A percentile compares a stretch with the other conserved stretches of the same genome.
Evolutionary conservation across 1,140 invertebrate species (phyloP).

Genomic region (Oscheius sp.): DNA sequence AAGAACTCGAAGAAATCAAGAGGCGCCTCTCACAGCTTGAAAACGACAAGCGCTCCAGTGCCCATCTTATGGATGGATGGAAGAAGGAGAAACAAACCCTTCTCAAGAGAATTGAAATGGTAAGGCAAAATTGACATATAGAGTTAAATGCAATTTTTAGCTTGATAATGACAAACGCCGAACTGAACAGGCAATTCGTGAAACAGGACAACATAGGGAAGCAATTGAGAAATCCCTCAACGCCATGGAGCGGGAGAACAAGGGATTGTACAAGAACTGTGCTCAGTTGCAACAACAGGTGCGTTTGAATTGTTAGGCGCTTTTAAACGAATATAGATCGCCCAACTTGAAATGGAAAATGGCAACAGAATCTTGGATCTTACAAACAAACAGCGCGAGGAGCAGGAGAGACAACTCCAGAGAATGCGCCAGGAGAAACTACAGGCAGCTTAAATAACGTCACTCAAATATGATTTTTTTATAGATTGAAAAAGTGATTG

Average conservation of each 20-base stretch:
- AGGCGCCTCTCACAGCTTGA: constrained; percentile 47
- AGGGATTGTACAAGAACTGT: constrained; percentile 61
- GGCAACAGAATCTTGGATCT: constrained; percentile 59
- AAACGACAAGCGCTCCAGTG: constrained; percentile 40
- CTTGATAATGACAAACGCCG: constrained; percentile 58
- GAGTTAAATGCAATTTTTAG: constrained; percentile 37
- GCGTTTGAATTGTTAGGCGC: not conserved
- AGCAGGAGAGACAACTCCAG: constrained; percentile 56
- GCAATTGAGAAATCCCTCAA: constrained; percentile 61
- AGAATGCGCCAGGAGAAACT: constrained; percentile 53
- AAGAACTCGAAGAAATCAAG: constrained; percentile 56
- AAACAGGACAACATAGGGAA: constrained; percentile 59
- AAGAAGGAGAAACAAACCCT: constrained; percentile 53
- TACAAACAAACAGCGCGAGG: constrained; percentile 58
- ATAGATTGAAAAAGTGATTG: constrained; percentile 57
- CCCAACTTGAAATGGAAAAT: constrained; percentile 61
- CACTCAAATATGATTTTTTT: not conserved
- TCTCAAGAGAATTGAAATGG: constrained; percentile 60
- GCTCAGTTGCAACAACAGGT: constrained; percentile 58
- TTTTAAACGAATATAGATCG: constrained; percentile 37
- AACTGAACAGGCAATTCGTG: constrained; percentile 58
- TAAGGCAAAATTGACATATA: constrained; percentile 16
- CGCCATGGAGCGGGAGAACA: constrained; percentile 60
- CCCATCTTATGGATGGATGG: constrained; percentile 51
- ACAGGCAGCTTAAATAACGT: constrained; percentile 30